A percentile compares a stretch with the other conserved stretches of the same genome.
Evolutionary conservation across 2,888 invertebrate genomes (phyloP).

Genomic region (Drosophila macrospina): DNA sequence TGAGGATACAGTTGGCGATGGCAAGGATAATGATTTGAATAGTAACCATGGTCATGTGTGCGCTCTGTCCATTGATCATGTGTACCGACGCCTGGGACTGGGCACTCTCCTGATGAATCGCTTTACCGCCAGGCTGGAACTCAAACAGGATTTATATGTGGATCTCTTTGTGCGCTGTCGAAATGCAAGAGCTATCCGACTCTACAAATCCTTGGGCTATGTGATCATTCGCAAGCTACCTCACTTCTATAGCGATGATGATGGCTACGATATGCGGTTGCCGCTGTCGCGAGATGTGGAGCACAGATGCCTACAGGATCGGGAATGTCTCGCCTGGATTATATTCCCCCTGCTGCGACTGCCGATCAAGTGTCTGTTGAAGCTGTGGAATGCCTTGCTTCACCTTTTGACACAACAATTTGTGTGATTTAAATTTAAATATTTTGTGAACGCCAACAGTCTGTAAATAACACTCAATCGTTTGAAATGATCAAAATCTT

Average conservation of each 20-base stretch:
- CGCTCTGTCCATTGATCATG: constrained; percentile 31
- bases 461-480: background rate
- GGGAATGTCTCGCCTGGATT: background rate
- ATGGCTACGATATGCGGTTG: constrained; percentile 59
- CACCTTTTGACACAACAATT: background rate
- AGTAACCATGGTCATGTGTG: constrained; percentile 51
- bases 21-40: background rate
- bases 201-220: constrained; percentile 54
- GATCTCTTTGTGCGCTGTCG: constrained; percentile 52
- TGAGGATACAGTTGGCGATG: background rate
- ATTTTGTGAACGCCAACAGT: background rate
- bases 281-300: constrained; percentile 42
- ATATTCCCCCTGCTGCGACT: constrained; percentile 11
- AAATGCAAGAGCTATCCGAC: constrained; percentile 40
- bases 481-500: constrained; percentile 34
- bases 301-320: constrained; percentile 5
- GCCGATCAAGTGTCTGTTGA: background rate
- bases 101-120: constrained; percentile 29
- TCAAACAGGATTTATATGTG: constrained; percentile 36
- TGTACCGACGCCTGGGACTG: constrained; percentile 57
- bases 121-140: constrained; percentile 31
- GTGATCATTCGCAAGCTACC: constrained; percentile 29
- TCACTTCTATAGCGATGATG: constrained; percentile 41
- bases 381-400: constrained; percentile 4
- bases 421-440: background rate